These are phyloP conservation scores for Toxostoma redivivum DNA, from an alignment of 2,113 vertebrate genomes.

Conservation along the genomic window DNA sequence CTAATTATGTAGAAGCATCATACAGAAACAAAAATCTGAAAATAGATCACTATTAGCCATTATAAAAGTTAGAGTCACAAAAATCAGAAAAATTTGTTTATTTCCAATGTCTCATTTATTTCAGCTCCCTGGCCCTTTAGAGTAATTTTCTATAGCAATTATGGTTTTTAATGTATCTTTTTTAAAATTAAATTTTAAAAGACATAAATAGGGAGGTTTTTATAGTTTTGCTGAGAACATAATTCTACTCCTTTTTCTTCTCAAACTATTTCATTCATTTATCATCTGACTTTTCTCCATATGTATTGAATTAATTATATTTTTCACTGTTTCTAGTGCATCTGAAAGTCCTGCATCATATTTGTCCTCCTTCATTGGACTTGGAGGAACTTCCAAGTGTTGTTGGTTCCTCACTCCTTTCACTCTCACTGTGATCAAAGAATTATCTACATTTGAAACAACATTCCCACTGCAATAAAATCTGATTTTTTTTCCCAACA, in stretches of 20 bases:
- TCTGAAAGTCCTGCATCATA: background rate
- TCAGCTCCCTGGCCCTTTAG: background rate
- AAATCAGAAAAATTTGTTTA: background rate
- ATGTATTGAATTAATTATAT: background rate
- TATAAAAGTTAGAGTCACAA: background rate
- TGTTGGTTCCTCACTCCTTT: background rate
- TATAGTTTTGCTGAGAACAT: background rate
- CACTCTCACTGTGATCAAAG: background rate
- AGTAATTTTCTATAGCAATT: background rate
- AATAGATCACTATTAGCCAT: background rate
- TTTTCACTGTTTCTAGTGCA: background rate
- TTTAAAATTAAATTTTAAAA: background rate
- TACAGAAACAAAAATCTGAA: background rate
- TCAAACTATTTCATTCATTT: background rate
- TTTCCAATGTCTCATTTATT: background rate
- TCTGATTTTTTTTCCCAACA: background rate
- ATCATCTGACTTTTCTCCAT: background rate
- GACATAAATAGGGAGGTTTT: background rate
- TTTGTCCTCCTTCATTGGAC: background rate
- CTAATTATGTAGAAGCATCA: background rate
- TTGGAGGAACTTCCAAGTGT: background rate
- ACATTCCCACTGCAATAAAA: rapidly evolving
- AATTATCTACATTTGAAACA: background rate
- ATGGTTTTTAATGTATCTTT: background rate
- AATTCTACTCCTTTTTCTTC: background rate